Evolutionary conservation across 2,797 vertebrate genomes (phyloP).

Genomic region (Mus caroli): DNA sequence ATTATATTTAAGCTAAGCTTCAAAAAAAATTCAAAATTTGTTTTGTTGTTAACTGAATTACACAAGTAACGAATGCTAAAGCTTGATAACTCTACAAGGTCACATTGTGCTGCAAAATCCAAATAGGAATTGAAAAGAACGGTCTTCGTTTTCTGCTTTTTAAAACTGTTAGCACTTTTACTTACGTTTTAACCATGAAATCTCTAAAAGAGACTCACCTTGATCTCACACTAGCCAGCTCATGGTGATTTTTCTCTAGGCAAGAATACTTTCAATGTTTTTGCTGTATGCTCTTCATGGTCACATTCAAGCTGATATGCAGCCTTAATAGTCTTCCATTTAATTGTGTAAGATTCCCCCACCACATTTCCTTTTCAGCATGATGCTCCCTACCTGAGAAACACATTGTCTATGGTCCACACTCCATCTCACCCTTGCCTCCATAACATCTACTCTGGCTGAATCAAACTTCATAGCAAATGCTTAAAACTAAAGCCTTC

Average conservation of each 20-base stretch:
- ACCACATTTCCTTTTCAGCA: background rate
- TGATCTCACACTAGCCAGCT: background rate
- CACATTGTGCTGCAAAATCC: background rate
- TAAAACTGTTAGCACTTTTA: slow-evolving; percentile 19
- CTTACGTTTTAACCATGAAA: background rate
- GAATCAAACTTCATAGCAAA: slow-evolving; percentile 18
- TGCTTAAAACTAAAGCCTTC: background rate
- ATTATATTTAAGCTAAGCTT: slow-evolving; percentile 3
- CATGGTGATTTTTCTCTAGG: background rate
- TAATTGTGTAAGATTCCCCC: background rate
- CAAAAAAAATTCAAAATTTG: background rate
- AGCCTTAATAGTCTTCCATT: background rate
- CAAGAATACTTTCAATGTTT: background rate
- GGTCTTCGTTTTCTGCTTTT: background rate
- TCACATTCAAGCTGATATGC: background rate
- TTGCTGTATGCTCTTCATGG: accelerated
- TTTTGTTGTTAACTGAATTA: slow-evolving; percentile 41
- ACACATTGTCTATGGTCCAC: background rate
- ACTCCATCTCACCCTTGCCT: background rate
- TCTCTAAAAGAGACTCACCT: background rate
- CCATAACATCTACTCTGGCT: background rate
- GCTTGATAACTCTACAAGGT: slow-evolving; percentile 53
- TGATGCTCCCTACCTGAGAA: background rate
- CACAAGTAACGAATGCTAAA: background rate
- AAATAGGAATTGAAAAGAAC: background rate